Evolutionary conservation across 2,113 vertebrate genomes (phyloP).

Genomic region (Brachyhypopomus gauderio): DNA sequence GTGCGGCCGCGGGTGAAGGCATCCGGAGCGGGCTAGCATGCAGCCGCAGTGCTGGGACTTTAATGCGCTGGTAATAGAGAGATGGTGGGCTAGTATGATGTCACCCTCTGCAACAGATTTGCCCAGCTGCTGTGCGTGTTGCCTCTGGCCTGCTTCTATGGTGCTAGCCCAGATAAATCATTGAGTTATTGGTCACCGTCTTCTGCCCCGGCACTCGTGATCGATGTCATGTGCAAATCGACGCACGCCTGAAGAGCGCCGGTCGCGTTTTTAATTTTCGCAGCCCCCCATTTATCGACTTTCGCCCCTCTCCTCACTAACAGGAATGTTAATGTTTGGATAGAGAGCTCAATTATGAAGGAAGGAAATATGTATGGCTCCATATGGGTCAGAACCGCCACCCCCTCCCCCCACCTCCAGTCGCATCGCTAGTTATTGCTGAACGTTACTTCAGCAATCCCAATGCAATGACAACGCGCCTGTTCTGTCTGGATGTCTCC

Average conservation of each 20-base stretch:
- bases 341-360: constrained; percentile 4
- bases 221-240: constrained; percentile 28
- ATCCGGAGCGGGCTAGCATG: neutral
- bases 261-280: constrained; percentile 21
- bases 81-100: neutral
- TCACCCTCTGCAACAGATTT: neutral
- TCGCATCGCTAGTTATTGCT: constrained; percentile 15
- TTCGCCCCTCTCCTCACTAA: constrained; percentile 19
- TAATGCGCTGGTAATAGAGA: constrained; percentile 3
- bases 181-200: neutral
- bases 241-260: neutral
- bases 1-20: too few species aligned
- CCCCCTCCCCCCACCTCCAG: neutral
- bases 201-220: constrained; percentile 27
- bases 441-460: neutral
- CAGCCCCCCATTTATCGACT: constrained; percentile 13
- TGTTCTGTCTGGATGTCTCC: neutral
- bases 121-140: neutral
- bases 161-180: neutral
- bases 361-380: neutral
- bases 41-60: neutral
- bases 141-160: neutral
- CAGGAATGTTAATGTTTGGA: constrained; percentile 20
- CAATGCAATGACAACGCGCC: neutral
- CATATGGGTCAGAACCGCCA: neutral